Evolutionary conservation across 2,797 vertebrate species (phyloP).

Genomic region (Pseudocheirus occidentalis): DNA sequence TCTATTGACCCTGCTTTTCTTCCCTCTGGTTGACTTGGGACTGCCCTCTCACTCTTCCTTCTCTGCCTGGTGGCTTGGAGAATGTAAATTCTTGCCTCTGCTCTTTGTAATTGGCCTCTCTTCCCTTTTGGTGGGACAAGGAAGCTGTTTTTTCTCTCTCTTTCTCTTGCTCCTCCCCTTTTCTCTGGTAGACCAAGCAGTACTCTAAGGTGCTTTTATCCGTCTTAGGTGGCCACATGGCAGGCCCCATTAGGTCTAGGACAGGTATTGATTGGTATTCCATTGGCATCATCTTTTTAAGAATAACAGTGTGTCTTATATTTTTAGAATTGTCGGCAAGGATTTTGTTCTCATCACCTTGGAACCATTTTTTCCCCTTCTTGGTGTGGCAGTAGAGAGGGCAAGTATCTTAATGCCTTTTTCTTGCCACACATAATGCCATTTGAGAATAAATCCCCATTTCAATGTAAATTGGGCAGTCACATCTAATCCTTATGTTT

Average conservation of each 20-base stretch:
- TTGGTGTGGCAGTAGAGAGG: neutral
- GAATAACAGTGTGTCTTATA: neutral
- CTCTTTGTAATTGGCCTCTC: neutral
- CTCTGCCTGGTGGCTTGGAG: neutral
- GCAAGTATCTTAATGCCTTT: neutral
- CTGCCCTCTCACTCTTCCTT: neutral
- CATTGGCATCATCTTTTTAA: neutral
- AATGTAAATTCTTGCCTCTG: neutral
- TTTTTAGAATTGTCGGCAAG: neutral
- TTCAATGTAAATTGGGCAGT: neutral
- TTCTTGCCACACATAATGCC: neutral
- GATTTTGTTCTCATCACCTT: neutral
- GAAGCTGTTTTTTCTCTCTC: neutral
- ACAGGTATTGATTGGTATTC: neutral
- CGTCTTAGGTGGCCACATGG: neutral
- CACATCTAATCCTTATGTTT: neutral
- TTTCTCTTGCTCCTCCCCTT: neutral
- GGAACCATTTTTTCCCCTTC: neutral
- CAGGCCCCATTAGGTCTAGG: neutral
- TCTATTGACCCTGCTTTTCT: neutral
- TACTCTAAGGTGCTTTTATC: neutral
- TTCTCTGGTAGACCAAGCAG: neutral
- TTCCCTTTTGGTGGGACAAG: neutral
- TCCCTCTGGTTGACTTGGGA: neutral
- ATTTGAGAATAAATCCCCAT: neutral